Conservation (phyloP, 2,113 vertebrate genomes). For the Axis porcinus region DNA sequence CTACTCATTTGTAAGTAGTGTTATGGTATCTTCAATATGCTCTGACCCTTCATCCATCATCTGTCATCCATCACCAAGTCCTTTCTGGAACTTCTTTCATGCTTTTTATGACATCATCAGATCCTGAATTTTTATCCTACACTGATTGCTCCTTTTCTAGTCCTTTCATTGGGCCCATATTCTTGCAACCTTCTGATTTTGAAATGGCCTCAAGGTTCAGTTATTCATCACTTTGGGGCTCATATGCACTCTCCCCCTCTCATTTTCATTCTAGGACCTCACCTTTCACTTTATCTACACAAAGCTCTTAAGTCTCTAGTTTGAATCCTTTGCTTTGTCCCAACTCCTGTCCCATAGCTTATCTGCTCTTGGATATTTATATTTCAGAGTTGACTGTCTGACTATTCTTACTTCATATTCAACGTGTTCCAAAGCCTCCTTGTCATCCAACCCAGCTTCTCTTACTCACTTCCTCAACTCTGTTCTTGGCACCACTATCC, state of each 20-base stretch:
- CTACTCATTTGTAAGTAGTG: neutral
- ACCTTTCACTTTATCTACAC: constrained; percentile 3
- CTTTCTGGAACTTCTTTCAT: neutral
- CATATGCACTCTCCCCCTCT: neutral
- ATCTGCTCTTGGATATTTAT: constrained; percentile 10
- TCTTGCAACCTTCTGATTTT: constrained; percentile 11
- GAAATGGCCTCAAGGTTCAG: neutral
- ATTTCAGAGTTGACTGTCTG: neutral
- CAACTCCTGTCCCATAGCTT: neutral
- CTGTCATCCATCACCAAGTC: neutral
- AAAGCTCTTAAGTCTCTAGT: neutral
- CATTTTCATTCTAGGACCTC: neutral
- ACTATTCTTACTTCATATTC: neutral
- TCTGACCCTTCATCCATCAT: neutral
- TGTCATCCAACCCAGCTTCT: neutral
- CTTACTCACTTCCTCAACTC: neutral
- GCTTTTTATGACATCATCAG: neutral
- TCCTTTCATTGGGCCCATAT: neutral
- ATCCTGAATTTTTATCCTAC: neutral
- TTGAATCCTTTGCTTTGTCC: constrained; percentile 5
- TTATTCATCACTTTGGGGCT: neutral
- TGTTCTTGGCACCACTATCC: neutral
- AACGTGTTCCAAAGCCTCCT: neutral
- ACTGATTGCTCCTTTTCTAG: neutral
- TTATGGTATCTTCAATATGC: neutral